Conservation (phyloP, 2,888 invertebrate genomes). For the Erannis defoliaria region DNA sequence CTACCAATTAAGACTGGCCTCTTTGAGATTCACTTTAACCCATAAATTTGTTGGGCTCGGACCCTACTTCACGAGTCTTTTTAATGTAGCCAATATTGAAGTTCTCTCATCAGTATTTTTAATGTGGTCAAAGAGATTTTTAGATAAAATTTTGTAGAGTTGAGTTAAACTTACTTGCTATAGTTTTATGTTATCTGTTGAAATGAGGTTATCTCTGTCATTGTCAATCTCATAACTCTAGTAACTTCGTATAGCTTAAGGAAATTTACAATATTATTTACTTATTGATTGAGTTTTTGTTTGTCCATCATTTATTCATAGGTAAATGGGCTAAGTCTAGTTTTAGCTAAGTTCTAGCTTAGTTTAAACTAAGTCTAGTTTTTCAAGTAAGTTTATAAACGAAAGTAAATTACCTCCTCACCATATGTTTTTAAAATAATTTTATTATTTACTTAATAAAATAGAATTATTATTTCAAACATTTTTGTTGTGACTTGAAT, state of each 20-base stretch:
- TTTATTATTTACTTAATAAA: too few species aligned
- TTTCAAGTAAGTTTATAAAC: too few species aligned
- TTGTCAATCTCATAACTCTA: constrained; percentile 70
- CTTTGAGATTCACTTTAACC: constrained; percentile 26
- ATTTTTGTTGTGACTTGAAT: too few species aligned
- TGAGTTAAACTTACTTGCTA: constrained; percentile 44
- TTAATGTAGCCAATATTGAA: constrained; percentile 34
- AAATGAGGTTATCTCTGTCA: constrained; percentile 53
- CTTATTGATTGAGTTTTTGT: constrained; percentile 75
- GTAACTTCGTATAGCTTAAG: constrained; percentile 69
- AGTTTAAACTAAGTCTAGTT: too few species aligned
- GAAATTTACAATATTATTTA: too few species aligned
- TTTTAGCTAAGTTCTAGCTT: too few species aligned
- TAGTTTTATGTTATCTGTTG: constrained; percentile 42
- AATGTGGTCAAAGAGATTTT: background rate
- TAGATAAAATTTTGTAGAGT: background rate
- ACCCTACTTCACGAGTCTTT: constrained; percentile 41
- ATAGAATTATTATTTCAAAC: too few species aligned
- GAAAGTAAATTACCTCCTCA: too few species aligned
- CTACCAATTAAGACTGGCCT: constrained; percentile 46
- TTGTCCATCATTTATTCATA: too few species aligned
- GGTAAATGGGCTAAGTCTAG: too few species aligned
- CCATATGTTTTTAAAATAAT: too few species aligned
- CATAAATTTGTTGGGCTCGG: constrained; percentile 33
- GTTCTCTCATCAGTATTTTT: constrained; percentile 12